phyloP scores from a whole-genome alignment of 92 coral and sea anemone species.

The Blastomussa wellsi region DNA sequence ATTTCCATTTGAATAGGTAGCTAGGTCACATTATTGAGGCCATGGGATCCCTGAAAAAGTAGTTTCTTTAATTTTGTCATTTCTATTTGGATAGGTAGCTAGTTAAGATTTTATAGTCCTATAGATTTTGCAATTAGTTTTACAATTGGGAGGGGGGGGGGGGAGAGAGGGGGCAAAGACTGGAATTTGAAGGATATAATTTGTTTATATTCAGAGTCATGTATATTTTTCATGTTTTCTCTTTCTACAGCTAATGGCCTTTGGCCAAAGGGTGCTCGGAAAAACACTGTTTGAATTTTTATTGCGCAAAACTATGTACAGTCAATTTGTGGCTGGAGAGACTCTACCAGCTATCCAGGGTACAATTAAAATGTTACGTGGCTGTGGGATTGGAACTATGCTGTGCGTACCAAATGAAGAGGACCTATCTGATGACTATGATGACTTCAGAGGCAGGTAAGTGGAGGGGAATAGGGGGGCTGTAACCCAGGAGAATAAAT shows the following conservation, averaged over 20 bases:
- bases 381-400: constrained; percentile 76
- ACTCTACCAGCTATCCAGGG: constrained; percentile 58
- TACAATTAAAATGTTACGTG: constrained; percentile 51
- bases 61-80: no score
- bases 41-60: no score
- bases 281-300: constrained; percentile 63
- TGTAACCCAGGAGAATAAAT: no score
- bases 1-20: no score
- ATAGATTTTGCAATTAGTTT: no score
- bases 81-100: no score
- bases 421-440: constrained; percentile 57
- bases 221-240: background rate
- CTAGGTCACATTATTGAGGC: no score
- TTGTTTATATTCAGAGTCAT: no score
- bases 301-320: constrained; percentile 78
- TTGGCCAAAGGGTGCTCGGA: constrained; percentile 71
- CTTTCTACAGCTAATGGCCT: constrained; percentile 62
- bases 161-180: no score
- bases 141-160: no score
- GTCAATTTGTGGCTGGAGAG: constrained; percentile 98
- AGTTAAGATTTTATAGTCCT: no score
- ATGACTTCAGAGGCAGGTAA: constrained; percentile 61
- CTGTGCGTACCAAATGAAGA: constrained; percentile 88
- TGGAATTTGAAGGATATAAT: no score
- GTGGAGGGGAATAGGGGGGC: background rate